Evolutionary conservation across 2,113 vertebrate genomes (phyloP), one percentile per base, ranked within the genome.

Genomic region (Lepisosteus oculatus): DNA sequence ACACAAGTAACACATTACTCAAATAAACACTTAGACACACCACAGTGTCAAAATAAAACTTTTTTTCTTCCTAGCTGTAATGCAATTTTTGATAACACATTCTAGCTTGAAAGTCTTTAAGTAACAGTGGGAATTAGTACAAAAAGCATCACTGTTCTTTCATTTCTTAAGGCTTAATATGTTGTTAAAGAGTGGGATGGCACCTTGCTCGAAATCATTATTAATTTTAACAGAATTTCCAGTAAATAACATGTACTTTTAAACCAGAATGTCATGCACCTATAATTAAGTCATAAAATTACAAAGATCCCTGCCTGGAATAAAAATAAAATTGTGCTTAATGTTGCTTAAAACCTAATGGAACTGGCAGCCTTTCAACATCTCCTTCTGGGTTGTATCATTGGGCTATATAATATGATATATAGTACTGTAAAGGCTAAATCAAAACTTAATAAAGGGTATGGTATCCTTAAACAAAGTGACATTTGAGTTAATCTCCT

Each of bases 401-500:
- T 61, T 69, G 67, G 59, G 65, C 55, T 64, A 72, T 72, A 69
- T 67, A 74, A 62, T 67, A 70, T 65, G 78, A 78, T 71, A 62
- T 81, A 67, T 57, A 71, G 71, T 59, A 69, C 61, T 73, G 66
- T 78, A 74, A 80, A 80, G 81, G 76, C 79, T 78, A 81, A 80
- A 81, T 81, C 79, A 81, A 81, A 81, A 65, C 69, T 71, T 76
- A 74, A 79, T 81, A 82, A 83, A 79, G 72, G 70, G 67, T 76
- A 80, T 71, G 74, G 77, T 75, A 77, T 78, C 79, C 81, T 79
- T 77, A 79, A 81, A 78, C 71, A 75, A 79, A 79, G 79, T 80
- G 74, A 73, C 80, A 80, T 74, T 86, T 81, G 78, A 85, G 77
- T 80, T 72, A 82, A 87, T 84, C 78, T 59, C 70, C 78, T 81